A percentile compares a stretch with the other conserved stretches of the same genome.
These are phyloP conservation scores for Eutrigla gurnardus DNA, from an alignment of 2,797 vertebrate species.

Conservation along the genomic window DNA sequence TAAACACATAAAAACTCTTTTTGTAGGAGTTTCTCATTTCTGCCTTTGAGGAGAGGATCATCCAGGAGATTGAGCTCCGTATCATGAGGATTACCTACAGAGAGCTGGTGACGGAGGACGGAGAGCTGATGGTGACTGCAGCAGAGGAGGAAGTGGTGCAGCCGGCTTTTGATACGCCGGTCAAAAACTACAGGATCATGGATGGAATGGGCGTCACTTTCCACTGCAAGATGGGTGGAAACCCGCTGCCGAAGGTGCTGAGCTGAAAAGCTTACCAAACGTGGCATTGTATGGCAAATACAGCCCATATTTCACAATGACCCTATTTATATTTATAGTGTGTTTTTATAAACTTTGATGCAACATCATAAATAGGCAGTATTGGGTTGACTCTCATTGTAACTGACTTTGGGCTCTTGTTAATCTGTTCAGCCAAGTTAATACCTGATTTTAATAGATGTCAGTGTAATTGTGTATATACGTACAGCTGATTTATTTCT, in stretches of 20 bases:
- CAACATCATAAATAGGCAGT: neutral
- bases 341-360: neutral
- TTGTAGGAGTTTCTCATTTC: constrained; percentile 95
- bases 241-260: constrained; percentile 93
- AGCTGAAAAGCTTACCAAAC: neutral
- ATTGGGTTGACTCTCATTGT: neutral
- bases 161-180: constrained; percentile 88
- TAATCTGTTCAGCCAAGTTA: neutral
- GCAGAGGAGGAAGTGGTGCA: constrained; percentile 88
- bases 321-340: no score
- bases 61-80: constrained; percentile 96
- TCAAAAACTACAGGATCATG: constrained; percentile 96
- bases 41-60: constrained; percentile 95
- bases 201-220: constrained; percentile 96
- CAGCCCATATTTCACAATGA: neutral
- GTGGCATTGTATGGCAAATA: no score
- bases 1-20: neutral
- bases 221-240: constrained; percentile 93
- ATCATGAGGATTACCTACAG: constrained; percentile 94
- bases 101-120: constrained; percentile 93
- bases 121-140: constrained; percentile 90
- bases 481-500: neutral
- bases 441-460: neutral
- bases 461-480: neutral
- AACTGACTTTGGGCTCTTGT: neutral